A percentile compares a stretch with the other conserved stretches of the same genome.
These are phyloP conservation scores for Semnopithecus entellus DNA, from an alignment of 2,113 vertebrate genomes.

Conservation along the genomic window DNA sequence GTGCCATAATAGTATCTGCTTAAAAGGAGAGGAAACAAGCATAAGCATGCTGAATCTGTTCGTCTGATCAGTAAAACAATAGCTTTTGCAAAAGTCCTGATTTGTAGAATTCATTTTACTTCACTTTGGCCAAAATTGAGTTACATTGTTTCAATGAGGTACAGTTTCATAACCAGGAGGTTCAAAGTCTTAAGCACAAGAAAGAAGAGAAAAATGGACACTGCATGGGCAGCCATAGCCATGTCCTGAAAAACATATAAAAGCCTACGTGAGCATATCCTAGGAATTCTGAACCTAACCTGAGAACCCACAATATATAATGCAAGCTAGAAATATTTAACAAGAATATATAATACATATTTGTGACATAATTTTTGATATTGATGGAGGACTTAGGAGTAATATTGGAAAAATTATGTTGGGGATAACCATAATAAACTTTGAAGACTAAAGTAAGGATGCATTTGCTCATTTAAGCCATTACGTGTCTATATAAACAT, in stretches of 20 bases:
- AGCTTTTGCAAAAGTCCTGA: background rate
- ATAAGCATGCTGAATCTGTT: background rate
- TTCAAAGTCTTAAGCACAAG: background rate
- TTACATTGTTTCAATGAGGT: background rate
- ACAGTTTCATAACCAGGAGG: background rate
- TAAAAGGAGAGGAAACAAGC: background rate
- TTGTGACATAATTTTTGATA: background rate
- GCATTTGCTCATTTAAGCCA: background rate
- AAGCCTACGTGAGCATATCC: background rate
- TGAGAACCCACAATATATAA: background rate
- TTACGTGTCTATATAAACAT: background rate
- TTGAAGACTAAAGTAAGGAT: background rate
- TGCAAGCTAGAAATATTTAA: background rate
- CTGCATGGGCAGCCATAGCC: background rate
- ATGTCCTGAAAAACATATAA: background rate
- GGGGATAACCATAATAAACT: background rate
- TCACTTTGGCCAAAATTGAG: background rate
- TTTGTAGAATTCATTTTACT: background rate
- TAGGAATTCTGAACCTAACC: background rate
- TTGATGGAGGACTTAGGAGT: background rate
- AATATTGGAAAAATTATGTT: background rate
- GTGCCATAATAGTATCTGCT: background rate
- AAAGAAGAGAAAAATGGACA: background rate
- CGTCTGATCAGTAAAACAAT: background rate
- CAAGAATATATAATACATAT: background rate